Conservation (phyloP, 23 tunicate genomes). For the Corella eumyota region DNA sequence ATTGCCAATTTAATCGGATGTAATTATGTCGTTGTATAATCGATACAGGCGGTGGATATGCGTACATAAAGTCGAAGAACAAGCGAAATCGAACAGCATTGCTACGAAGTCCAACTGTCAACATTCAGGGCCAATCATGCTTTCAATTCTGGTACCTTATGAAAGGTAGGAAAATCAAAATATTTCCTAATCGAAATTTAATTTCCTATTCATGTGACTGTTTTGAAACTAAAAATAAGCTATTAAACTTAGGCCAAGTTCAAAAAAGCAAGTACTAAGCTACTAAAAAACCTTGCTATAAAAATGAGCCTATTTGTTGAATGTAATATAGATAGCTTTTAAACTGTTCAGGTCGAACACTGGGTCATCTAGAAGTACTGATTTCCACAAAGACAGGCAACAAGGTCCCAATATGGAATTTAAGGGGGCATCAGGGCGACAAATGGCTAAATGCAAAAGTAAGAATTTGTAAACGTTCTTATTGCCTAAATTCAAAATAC, state of each 20-base stretch:
- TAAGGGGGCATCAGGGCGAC: constrained; percentile 14
- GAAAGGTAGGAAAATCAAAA: constrained; percentile 50
- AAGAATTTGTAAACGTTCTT: too few relatives aligned
- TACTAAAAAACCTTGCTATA: too few relatives aligned
- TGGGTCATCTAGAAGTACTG: constrained; percentile 45
- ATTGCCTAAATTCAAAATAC: too few relatives aligned
- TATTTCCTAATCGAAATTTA: too few relatives aligned
- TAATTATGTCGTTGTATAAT: too few relatives aligned
- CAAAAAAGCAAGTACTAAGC: too few relatives aligned
- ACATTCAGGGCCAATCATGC: constrained; percentile 4
- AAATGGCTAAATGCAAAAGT: constrained; percentile 6
- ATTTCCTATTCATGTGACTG: too few relatives aligned
- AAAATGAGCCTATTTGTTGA: too few relatives aligned
- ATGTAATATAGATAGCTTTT: too few relatives aligned
- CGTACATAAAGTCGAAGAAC: constrained; percentile 55
- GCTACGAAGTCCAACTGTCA: constrained; percentile 10
- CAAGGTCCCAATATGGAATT: constrained; percentile 3
- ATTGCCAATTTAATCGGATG: too few relatives aligned
- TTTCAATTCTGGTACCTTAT: constrained; percentile 58
- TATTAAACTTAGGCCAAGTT: too few relatives aligned
- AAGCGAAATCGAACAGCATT: constrained; percentile 46
- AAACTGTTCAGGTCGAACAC: constrained; percentile 19
- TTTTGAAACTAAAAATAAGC: too few relatives aligned
- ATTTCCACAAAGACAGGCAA: background rate
- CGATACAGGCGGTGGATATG: constrained; percentile 43